Evolutionary conservation across 2,113 vertebrate genomes (phyloP).

Genomic region (Fulmarus glacialis): DNA sequence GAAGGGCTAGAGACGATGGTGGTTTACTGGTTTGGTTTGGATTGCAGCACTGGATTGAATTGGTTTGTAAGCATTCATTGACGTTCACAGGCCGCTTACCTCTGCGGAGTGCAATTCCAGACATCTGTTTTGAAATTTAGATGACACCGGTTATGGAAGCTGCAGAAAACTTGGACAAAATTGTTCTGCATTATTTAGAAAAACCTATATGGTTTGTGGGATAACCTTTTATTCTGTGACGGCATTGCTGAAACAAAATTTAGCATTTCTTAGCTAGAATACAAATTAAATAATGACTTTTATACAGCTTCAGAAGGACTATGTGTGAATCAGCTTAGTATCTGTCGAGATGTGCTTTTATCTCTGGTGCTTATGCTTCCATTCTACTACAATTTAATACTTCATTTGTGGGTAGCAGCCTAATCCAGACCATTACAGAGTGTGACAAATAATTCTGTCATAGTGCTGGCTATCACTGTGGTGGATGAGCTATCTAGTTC

Average conservation of each 20-base stretch:
- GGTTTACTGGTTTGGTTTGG: neutral
- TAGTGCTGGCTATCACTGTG: neutral
- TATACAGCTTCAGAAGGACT: neutral
- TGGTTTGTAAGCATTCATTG: neutral
- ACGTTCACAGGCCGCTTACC: neutral
- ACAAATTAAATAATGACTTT: neutral
- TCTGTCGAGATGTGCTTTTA: conserved; percentile 6
- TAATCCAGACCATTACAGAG: neutral
- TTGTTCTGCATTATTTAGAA: conserved; percentile 14
- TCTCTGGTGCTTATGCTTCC: neutral
- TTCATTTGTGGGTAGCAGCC: conserved; percentile 26
- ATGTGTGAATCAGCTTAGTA: conserved; percentile 2
- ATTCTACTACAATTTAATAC: conserved; percentile 20
- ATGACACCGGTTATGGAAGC: neutral
- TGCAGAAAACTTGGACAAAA: neutral
- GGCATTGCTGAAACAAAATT: neutral
- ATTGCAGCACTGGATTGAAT: neutral
- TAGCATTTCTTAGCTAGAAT: neutral
- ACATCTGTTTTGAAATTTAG: neutral
- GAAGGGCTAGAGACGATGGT: neutral
- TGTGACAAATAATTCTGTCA: conserved; percentile 37
- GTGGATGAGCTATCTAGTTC: neutral
- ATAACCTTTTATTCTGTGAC: neutral
- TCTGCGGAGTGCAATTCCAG: neutral
- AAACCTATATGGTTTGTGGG: neutral